Evolutionary conservation across 2,113 vertebrate species (phyloP).

Genomic region (Coptodon rendalli): DNA sequence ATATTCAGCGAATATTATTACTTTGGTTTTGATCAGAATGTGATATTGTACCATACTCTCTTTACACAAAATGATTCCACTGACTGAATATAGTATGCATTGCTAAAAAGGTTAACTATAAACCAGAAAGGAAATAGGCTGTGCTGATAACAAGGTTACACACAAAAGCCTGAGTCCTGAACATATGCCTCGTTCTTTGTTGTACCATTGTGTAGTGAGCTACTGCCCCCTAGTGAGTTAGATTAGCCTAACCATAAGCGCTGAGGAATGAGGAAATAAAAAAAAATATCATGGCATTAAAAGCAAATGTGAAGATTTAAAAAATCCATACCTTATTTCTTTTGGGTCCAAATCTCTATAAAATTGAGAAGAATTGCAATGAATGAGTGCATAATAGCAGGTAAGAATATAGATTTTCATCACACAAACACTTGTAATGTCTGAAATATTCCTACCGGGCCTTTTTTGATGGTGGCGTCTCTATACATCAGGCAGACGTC

Average conservation of each 20-base stretch:
- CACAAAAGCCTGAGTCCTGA: conserved; percentile 39
- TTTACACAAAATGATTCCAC: conserved; percentile 7
- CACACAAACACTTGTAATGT: not conserved
- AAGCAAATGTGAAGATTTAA: not conserved
- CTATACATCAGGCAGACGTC: conserved; percentile 82
- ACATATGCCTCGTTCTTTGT: conserved; percentile 41
- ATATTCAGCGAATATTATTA: conserved; percentile 46
- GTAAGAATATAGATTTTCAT: not conserved
- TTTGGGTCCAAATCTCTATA: conserved; percentile 56
- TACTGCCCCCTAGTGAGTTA: conserved; percentile 74
- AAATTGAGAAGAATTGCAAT: not conserved
- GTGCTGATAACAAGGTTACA: conserved; percentile 37
- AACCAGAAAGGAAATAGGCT: conserved; percentile 36
- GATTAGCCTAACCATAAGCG: not conserved
- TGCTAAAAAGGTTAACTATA: conserved; percentile 20
- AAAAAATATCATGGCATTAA: not conserved
- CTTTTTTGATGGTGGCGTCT: conserved; percentile 84
- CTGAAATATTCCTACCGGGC: conserved; percentile 45
- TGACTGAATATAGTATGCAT: conserved; percentile 34
- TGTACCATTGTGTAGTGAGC: conserved; percentile 52
- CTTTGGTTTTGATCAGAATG: conserved; percentile 41
- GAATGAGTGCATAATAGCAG: not conserved
- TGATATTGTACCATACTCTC: conserved; percentile 15
- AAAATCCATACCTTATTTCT: conserved; percentile 58
- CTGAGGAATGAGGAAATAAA: not conserved